phyloP scores from a whole-genome alignment of 2,113 vertebrate genomes.

The Pteropus alecto region DNA sequence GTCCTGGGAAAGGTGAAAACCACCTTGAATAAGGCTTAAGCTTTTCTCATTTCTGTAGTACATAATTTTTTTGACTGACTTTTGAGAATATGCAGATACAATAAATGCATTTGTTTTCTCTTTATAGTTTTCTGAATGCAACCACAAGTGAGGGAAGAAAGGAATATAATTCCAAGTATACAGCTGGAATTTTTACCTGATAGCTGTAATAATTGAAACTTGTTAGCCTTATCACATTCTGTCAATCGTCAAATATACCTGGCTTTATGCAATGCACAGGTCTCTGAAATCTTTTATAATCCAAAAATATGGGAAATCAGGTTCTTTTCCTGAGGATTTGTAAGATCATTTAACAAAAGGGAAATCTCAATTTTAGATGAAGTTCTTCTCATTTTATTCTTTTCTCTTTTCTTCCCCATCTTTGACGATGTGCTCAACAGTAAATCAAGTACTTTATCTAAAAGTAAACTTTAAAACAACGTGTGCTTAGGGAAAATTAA shows the following conservation, averaged over 20 bases:
- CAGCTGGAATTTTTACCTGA: background rate
- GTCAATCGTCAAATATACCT: background rate
- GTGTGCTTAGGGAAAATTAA: background rate
- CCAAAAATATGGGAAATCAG: background rate
- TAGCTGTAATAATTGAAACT: background rate
- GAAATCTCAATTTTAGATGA: background rate
- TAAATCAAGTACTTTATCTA: constrained; percentile 18
- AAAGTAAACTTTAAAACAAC: background rate
- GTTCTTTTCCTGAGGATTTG: background rate
- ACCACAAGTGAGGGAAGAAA: background rate
- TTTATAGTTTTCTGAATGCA: background rate
- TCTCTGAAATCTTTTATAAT: background rate
- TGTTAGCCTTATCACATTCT: background rate
- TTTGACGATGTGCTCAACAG: background rate
- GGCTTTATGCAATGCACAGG: background rate
- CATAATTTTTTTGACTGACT: background rate
- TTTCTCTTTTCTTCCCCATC: background rate
- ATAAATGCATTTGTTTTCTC: background rate
- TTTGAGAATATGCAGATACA: background rate
- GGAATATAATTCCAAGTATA: background rate
- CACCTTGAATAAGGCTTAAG: background rate
- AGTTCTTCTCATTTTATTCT: background rate
- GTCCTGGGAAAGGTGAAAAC: background rate
- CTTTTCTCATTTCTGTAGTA: background rate
- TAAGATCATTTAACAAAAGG: background rate